phyloP scores from a whole-genome alignment of 2,888 invertebrate genomes.

The Sarcophaga variegata region DNA sequence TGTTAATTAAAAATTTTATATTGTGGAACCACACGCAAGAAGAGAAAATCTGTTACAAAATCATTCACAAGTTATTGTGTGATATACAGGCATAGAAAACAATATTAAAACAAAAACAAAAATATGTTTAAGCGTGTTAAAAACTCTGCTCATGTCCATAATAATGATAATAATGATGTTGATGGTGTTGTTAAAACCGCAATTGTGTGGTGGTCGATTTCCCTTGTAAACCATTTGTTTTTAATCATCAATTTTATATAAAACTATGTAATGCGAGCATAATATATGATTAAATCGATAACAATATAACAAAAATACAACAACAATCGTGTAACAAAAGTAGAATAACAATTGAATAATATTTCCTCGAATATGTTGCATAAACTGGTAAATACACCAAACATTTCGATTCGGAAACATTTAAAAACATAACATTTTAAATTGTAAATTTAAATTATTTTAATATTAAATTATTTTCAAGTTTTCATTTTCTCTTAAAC shows the following conservation, averaged over 20 bases:
- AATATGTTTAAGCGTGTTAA: background rate
- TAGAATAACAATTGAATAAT: too few relatives aligned
- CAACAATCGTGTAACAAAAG: too few relatives aligned
- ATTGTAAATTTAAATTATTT: background rate
- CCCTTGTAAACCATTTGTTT: too few relatives aligned
- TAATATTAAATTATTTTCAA: background rate
- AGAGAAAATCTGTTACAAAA: background rate
- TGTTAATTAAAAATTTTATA: background rate
- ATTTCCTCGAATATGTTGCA: too few relatives aligned
- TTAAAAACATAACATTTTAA: background rate
- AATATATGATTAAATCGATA: too few relatives aligned
- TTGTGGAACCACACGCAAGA: background rate
- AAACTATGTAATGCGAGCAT: too few relatives aligned
- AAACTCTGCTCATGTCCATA: too few relatives aligned
- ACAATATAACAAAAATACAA: too few relatives aligned
- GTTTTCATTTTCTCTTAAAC: background rate
- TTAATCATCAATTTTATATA: too few relatives aligned
- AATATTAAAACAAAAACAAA: background rate
- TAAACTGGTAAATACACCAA: too few relatives aligned
- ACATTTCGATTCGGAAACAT: too few relatives aligned
- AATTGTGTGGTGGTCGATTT: background rate
- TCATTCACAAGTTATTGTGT: background rate
- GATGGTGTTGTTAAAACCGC: background rate
- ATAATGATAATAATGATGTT: too few relatives aligned
- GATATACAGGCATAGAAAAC: background rate